Base-by-base conservation (phyloP, 2,888 invertebrate genomes). In the Falcaria lacertinaria region DNA sequence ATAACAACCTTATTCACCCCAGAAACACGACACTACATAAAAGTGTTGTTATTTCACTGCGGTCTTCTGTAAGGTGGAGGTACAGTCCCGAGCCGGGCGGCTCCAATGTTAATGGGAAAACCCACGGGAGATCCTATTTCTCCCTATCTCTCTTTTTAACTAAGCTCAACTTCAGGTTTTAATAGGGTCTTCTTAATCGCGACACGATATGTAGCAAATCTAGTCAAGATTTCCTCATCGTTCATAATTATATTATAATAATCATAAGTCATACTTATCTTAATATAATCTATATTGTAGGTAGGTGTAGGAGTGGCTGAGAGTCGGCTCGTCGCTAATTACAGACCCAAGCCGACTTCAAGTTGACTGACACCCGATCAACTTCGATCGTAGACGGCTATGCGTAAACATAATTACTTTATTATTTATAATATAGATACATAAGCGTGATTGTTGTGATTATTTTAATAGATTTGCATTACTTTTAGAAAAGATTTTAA, bases 281-380 rank as follows among this genome's bases (percentile, higher is more conserved):
- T 43, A 52, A 52, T 7, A 3, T 28, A n/a, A 28, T 28, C 11
- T 28, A 11, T 28, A 28, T 28, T 28, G 28, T 11, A 11, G 7
- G 11, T 28, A 11, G 11, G 28, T 28, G 28, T 11, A 3, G 28
- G 28, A 19, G 19, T 19, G 19, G 6, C 19, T 19, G 4, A 6
- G 6, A 53, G 56, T 53, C 52, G 57, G 52, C 52, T 25, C 22
- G 17, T 51, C 38, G 49, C 55, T 69, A 69, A 69, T 70, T 69
- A 71, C 50, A 63, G 57, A 45, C 45, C 46, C 22, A 44, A 46
- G 41, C 42, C 45, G 43, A 37, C 49, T 48, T 52, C 48, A 49
- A 43, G 13, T 46, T 64, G 59, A 68, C 57, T 59, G 71, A 66
- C 63, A 49, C 40, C 48, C 50, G 50, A 35, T 37, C 37, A 22